Evolutionary conservation across 92 coral and sea anemone genomes (phyloP), one percentile per base, ranked within the genome.

Genomic region (Palythoa caribaeorum): DNA sequence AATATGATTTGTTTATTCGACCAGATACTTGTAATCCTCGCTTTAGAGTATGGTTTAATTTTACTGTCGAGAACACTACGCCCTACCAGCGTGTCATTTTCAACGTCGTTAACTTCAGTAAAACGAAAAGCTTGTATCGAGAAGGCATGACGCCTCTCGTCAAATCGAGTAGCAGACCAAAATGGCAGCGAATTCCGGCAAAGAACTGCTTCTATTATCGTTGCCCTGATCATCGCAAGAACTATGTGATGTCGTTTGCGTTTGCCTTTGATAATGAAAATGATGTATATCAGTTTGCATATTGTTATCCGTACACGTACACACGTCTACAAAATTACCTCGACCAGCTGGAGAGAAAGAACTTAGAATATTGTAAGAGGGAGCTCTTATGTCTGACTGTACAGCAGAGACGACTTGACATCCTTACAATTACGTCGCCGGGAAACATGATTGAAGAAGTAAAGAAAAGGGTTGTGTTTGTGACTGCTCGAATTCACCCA

Each of bases 21-120:
- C 99, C 99, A 6, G 99, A 97, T 76, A 96, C 99, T 74, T 97
- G 99, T 77, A 97, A 97, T 83, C 96, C 99, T 65, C 98, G 99
- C 87, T 97, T 97, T 52, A 88, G 99, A 87, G 98, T 97, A 1
- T 97, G 99, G 99, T 97, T 97, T 86, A 97, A 95, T 88, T 97
- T 97, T 83, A 92, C 98, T 16, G 99, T 97, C 9, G 94, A 92
- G 80, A 97, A 97, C 88, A 91, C 95, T 19, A 88, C 95, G 17
- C 94, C 99, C 21, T 97, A 97, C 78, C 99, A 97, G 78, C 92
- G 99, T 37, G 97, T 95, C 48, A 94, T 97, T 52, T 97, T 97
- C 84, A 97, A 97, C 84, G 89, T 97, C 35, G 99, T 97, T 57
- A 97, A 97, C 85, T 97, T 97, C 80, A 97, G 99, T 87, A 97